A percentile compares a stretch with the other conserved stretches of the same genome.
These are phyloP conservation scores for Nymphicus hollandicus DNA, from an alignment of 2,113 vertebrate genomes.

Conservation along the genomic window DNA sequence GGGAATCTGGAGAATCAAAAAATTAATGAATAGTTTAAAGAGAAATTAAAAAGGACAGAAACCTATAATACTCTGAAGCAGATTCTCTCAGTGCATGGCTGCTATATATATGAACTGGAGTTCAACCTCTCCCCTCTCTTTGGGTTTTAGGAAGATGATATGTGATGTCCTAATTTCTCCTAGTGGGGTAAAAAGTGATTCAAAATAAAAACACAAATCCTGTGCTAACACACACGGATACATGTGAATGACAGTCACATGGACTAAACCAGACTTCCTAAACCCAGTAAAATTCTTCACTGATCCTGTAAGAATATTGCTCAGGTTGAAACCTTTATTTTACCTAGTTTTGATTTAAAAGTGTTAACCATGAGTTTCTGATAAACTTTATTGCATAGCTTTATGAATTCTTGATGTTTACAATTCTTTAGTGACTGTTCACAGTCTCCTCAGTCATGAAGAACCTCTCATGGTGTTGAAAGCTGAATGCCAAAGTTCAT, in stretches of 20 bases:
- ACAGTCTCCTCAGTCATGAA: not conserved
- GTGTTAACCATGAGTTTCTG: not conserved
- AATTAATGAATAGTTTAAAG: slow-evolving; percentile 55
- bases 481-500: not conserved
- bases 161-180: not conserved
- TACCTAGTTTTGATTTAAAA: not conserved
- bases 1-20: slow-evolving; percentile 23
- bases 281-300: not conserved
- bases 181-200: not conserved
- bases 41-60: slow-evolving; percentile 34
- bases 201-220: slow-evolving; percentile 30
- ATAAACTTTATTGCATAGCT: slow-evolving; percentile 4
- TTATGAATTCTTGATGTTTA: slow-evolving; percentile 7
- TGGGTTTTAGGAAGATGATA: not conserved
- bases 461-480: not conserved
- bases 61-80: not conserved
- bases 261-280: not conserved
- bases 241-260: not conserved
- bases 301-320: not conserved
- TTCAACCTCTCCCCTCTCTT: not conserved
- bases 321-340: not conserved
- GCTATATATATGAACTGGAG: not conserved
- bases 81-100: not conserved
- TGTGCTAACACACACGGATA: not conserved
- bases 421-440: not conserved